Base-by-base conservation (phyloP, 2,888 invertebrate genomes). In the Drosophila robusta region DNA sequence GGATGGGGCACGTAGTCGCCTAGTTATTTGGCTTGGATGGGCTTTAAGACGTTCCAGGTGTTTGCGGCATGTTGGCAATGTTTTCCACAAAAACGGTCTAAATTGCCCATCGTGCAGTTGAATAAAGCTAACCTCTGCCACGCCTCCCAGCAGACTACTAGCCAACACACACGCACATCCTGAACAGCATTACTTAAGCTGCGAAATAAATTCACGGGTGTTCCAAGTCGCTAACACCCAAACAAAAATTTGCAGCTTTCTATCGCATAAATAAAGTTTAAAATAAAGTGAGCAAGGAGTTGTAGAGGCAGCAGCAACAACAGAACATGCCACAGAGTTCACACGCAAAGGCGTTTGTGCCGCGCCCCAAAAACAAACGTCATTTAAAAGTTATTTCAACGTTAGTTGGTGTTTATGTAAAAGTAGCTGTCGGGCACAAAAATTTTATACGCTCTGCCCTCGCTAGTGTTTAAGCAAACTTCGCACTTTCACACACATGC, bases 331-430 rank as follows among this genome's bases (percentile, higher is more conserved):
- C 84, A 80, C 60, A 82, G 74, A 86, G 73, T 77, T 82, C 80
- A 77, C 84, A 87, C 83, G 87, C 87, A 77, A 80, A 84, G 69
- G 76, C 83, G 81, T 67, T 57, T 55, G 67, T 61, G 71, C 74
- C 70, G 75, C 76, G 75, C 75, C 65, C 75, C 75, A 66, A 77
- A 78, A 87, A 74, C 85, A 87, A 84, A 87, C 85, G 88, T 87
- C 87, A 87, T 87, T 84, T 87, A 78, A 87, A 84, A 84, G 88
- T 84, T 84, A 85, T 84, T 87, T 84, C 75, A 86, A 71, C 82
- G 85, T 82, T 81, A 85, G 85, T 83, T 87, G 83, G 75, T 87
- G 81, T 84, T 83, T 83, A 83, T 81, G 81, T 81, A 79, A 81
- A 81, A 81, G 81, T 83, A 69, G 87, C 81, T 79, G 75, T 63